Evolutionary conservation across 2,888 invertebrate genomes (phyloP).

Genomic region (Mystacides longicornis): DNA sequence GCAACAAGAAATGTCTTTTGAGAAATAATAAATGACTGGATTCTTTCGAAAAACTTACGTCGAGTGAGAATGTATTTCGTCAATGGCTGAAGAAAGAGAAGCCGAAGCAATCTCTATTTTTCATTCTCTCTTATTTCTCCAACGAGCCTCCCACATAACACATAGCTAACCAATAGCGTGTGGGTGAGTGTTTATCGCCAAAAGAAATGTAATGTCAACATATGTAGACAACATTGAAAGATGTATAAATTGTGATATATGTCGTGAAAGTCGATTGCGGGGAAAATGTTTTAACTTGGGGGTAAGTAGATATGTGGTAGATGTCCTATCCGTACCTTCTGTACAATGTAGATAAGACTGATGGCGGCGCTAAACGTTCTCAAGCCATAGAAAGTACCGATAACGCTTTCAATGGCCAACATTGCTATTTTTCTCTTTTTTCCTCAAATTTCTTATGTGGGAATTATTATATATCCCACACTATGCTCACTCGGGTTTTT

Average conservation of each 20-base stretch:
- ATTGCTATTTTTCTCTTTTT: slow-evolving; percentile 3
- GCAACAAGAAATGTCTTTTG: too few species aligned
- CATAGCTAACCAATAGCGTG: too few species aligned
- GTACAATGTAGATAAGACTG: slow-evolving; percentile 5
- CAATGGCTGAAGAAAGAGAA: too few species aligned
- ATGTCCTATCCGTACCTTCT: not conserved
- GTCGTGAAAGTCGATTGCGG: not conserved
- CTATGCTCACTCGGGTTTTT: not conserved
- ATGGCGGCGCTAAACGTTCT: slow-evolving; percentile 1
- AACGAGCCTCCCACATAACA: too few species aligned
- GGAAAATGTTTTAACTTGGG: not conserved
- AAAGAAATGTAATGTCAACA: slow-evolving; percentile 1
- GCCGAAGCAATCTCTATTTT: too few species aligned
- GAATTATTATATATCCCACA: not conserved
- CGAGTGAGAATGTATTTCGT: too few species aligned
- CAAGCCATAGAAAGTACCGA: not conserved
- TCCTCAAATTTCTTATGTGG: slow-evolving; percentile 1
- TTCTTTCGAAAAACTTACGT: too few species aligned
- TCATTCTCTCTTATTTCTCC: too few species aligned
- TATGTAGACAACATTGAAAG: slow-evolving; percentile 1
- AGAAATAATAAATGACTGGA: too few species aligned
- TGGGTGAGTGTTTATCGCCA: too few species aligned
- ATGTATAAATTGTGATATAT: slow-evolving; percentile 2
- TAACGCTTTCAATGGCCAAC: slow-evolving; percentile 4
- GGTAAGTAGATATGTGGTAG: not conserved